Evolutionary conservation across 2,797 vertebrate species (phyloP), one percentile per base, ranked within the genome.

Genomic region (Chelmon rostratus): DNA sequence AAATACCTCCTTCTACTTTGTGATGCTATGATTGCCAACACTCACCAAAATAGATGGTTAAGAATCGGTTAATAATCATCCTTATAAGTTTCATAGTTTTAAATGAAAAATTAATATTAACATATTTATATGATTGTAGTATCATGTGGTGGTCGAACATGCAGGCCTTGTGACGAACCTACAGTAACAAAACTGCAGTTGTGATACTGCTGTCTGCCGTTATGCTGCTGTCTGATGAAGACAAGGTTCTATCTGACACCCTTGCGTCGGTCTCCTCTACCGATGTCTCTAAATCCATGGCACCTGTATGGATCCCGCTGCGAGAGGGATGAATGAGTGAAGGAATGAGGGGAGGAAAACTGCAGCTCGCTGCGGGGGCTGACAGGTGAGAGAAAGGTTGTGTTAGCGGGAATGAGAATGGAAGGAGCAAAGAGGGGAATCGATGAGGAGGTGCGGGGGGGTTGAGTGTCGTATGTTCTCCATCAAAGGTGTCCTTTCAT

Each of bases 181-280:
- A 13, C 44, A 68, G 37, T 40, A 52, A 68, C 33, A 52, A 47
- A 76, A 28, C 33, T 18, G 5, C 16, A 28, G 8, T 9, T 13
- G 54, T 47, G 33, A 31, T 28, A 19, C 31, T 2, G 10, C 57
- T 7, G 16, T 40, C 61, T 66, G 28, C 25, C 19, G 46, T 70
- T 57, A 69, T 42, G 53, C 57, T 65, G 61, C 68, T 69, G 62
- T 77, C 82, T 77, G 33, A 63, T 63, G 42, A 65, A 73, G 57
- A 21, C 56, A 54, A 19, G 58, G 68, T 53, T 62, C 21, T 19
- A n/a, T 12, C 16, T 68, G 67, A 66, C 66, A 63, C 72, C 21
- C 69, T 61, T 25, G 63, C 1, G 23, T 37, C 46, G 58, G 61
- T 62, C 74, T 81, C 58, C 70, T 33, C 25, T 42, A 1, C 37